Base-by-base conservation (phyloP, 2,888 invertebrate genomes). In the Strigamia transsilvanica region DNA sequence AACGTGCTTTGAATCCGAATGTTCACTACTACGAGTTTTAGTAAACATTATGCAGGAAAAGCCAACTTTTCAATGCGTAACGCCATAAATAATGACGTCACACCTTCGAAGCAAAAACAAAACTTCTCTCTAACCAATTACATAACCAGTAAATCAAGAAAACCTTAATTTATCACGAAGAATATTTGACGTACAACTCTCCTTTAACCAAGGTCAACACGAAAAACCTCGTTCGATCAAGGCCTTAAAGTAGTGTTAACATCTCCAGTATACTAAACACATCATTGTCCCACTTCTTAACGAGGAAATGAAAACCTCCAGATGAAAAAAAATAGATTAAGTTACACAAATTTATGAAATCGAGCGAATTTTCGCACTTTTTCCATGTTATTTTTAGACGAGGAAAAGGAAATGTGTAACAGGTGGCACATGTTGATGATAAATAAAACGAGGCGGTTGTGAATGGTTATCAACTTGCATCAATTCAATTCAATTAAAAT, bases 391-490 rank as follows among this genome's bases (percentile, higher is more conserved):
- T 46, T 46, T 46, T 46, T 46, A 46, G 46, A 46, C 46, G n/a
- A 46, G 46, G 46, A 46, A 46, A 46, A 15, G 46, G 46, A 46
- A 10, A 15, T 46, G 46, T 46, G 46, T 46, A 46, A 46, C 46
- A 46, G 46, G 46, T 46, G 46, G 46, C 46, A 46, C 46, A 46
- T 46, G 46, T 46, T 46, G 46, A 46, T 46, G 46, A 46, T 46
- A 46, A 46, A n/a, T 46, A 46, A 46, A 46, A n/a, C n/a, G n/a
- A 13, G n/a, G 15, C 12, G 15, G 0, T n/a, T 46, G 46, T 46
- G 46, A 46, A 10, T 46, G n/a, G 38, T 38, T 38, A 46, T 46
- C 46, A 46, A 13, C 38, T 38, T 15, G 46, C 46, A 46, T 46
- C 46, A 46, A n/a, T 46, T 38, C 9, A 38, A 9, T 38, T 38